These are phyloP conservation scores for Aplidium turbinatum DNA, from an alignment of 23 tunicate species.

Conservation along the genomic window DNA sequence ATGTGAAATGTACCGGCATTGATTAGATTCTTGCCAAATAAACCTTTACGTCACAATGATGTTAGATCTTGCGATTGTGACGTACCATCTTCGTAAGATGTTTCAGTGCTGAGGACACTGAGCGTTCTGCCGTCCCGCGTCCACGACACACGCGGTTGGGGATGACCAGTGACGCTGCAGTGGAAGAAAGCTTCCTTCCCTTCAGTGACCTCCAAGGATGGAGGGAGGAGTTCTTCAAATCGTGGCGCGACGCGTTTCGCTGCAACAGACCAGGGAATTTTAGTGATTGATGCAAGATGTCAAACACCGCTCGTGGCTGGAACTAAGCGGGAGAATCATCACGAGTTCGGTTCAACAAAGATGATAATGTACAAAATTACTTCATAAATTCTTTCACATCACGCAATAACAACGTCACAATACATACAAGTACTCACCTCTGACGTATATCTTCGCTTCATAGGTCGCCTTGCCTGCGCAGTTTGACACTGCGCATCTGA, in stretches of 20 bases:
- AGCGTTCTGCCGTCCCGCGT: conserved; percentile 88
- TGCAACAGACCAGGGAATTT: conserved; percentile 20
- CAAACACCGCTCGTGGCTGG: neutral
- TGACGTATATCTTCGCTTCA: conserved; percentile 78
- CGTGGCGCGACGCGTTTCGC: conserved; percentile 88
- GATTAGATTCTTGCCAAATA: too few species aligned
- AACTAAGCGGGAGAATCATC: too few species aligned
- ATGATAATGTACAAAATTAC: too few species aligned
- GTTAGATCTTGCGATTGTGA: too few species aligned
- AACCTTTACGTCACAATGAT: too few species aligned
- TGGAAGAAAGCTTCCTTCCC: conserved; percentile 72
- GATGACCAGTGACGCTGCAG: conserved; percentile 89
- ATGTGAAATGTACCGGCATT: too few species aligned
- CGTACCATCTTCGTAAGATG: conserved; percentile 90
- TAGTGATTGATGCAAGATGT: too few species aligned
- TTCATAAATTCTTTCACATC: too few species aligned
- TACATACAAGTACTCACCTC: conserved; percentile 58
- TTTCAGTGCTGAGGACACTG: conserved; percentile 86
- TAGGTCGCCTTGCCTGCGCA: conserved; percentile 61
- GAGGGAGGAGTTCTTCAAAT: conserved; percentile 59
- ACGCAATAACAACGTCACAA: too few species aligned
- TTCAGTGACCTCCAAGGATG: conserved; percentile 46
- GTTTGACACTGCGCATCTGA: conserved; percentile 64
- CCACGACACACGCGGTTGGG: conserved; percentile 96
- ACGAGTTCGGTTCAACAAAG: too few species aligned